Conservation (phyloP, 2,113 vertebrate genomes). For the Paradisaea rubra region DNA sequence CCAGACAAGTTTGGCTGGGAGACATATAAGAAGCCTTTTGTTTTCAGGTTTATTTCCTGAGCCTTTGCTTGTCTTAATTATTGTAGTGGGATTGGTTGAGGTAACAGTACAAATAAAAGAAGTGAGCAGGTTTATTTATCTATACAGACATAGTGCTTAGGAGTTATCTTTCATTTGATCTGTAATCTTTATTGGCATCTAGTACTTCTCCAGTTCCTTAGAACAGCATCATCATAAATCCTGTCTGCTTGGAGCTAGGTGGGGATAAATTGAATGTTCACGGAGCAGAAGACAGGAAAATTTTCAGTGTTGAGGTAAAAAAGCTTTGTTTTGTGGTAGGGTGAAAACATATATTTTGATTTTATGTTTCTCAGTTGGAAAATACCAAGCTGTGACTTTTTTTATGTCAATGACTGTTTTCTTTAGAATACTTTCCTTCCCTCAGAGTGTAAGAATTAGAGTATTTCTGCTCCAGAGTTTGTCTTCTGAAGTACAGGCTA, state of each 20-base stretch:
- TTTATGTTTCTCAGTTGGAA: neutral
- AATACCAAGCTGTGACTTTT: neutral
- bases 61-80: neutral
- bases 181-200: constrained; percentile 63
- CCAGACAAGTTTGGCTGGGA: neutral
- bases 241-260: constrained; percentile 3
- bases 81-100: constrained; percentile 50
- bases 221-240: constrained; percentile 49
- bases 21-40: neutral
- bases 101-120: constrained; percentile 57
- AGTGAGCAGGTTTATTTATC: constrained; percentile 60
- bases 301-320: neutral
- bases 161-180: constrained; percentile 60
- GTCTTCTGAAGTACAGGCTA: neutral
- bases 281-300: neutral
- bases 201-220: constrained; percentile 57
- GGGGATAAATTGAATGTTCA: neutral
- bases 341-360: neutral
- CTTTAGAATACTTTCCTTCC: neutral
- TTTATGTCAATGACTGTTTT: neutral
- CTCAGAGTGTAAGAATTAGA: neutral
- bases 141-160: constrained; percentile 43
- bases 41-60: neutral
- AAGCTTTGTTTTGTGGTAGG: neutral
- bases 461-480: neutral